Conservation (phyloP, 2,888 invertebrate species). For the Lamproptera curius region DNA sequence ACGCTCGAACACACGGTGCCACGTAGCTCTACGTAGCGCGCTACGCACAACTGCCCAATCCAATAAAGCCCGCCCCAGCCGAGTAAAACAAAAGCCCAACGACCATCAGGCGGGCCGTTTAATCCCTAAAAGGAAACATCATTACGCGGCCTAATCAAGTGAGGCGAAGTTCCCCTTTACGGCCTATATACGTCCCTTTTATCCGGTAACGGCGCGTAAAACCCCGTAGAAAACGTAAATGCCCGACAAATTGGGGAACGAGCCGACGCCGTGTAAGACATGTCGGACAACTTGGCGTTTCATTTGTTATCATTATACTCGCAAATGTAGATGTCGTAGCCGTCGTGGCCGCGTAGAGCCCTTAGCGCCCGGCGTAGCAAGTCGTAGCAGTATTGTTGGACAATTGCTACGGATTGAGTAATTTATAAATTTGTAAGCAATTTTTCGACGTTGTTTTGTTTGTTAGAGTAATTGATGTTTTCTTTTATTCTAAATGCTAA, state of each 20-base stretch:
- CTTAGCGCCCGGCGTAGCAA: too few relatives aligned
- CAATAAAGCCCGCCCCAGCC: constrained; percentile 11
- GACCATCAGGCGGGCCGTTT: constrained; percentile 30
- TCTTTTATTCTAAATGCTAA: too few relatives aligned
- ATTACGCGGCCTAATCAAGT: constrained; percentile 63
- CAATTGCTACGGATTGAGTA: too few relatives aligned
- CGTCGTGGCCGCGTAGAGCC: too few relatives aligned
- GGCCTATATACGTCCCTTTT: constrained; percentile 52
- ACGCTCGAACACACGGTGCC: too few relatives aligned
- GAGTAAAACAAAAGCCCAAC: constrained; percentile 18
- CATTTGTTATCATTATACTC: constrained; percentile 21
- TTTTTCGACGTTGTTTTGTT: too few relatives aligned
- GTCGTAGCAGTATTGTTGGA: too few relatives aligned
- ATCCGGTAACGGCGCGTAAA: constrained; percentile 57
- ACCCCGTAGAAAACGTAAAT: constrained; percentile 41
- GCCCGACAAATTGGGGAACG: constrained; percentile 31
- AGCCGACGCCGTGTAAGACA: constrained; percentile 30
- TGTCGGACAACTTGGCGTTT: constrained; percentile 25
- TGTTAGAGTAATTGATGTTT: too few relatives aligned
- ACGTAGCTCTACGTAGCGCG: neutral
- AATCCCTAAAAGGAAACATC: constrained; percentile 45
- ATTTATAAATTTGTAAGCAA: too few relatives aligned
- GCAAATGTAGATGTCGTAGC: constrained; percentile 19
- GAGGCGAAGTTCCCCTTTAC: constrained; percentile 43
- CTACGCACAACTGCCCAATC: constrained; percentile 2